Evolutionary conservation across 2,888 invertebrate species (phyloP).

Genomic region (Campoletis raptor): DNA sequence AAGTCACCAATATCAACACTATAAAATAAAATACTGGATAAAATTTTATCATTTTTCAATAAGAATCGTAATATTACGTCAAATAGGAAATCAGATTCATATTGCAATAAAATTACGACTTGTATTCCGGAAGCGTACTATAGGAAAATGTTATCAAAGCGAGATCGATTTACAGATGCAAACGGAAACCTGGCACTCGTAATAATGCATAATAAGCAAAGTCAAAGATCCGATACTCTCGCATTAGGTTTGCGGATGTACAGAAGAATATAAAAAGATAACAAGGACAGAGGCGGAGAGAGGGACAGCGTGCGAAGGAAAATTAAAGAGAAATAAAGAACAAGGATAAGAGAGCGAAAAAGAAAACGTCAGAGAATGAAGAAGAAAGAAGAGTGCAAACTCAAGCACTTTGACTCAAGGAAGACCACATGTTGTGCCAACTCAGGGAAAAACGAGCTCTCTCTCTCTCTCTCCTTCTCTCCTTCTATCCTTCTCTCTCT

Average conservation of each 20-base stretch:
- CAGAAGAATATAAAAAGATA: background rate
- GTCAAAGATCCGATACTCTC: conserved; percentile 80
- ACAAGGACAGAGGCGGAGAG: background rate
- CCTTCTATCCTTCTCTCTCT: too few species aligned
- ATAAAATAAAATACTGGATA: too few species aligned
- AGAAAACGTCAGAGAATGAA: conserved; percentile 67
- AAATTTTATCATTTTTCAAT: background rate
- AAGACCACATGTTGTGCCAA: conserved; percentile 83
- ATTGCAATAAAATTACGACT: background rate
- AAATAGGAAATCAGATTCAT: background rate
- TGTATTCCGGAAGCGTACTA: background rate
- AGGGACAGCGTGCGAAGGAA: background rate
- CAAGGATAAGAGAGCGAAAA: conserved; percentile 25
- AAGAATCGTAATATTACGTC: background rate
- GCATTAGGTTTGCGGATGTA: conserved; percentile 28
- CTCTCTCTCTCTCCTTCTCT: conserved; percentile 36
- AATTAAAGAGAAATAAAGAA: background rate
- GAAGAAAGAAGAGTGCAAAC: conserved; percentile 78
- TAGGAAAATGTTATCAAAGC: background rate
- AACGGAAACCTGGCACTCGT: conserved; percentile 74
- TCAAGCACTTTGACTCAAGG: conserved; percentile 83
- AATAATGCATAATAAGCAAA: conserved; percentile 82
- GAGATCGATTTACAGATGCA: conserved; percentile 69
- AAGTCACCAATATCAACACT: background rate
- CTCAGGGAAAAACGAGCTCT: conserved; percentile 82